Base-by-base conservation (phyloP, 2,888 invertebrate genomes). In the Cerastis rubricosa region DNA sequence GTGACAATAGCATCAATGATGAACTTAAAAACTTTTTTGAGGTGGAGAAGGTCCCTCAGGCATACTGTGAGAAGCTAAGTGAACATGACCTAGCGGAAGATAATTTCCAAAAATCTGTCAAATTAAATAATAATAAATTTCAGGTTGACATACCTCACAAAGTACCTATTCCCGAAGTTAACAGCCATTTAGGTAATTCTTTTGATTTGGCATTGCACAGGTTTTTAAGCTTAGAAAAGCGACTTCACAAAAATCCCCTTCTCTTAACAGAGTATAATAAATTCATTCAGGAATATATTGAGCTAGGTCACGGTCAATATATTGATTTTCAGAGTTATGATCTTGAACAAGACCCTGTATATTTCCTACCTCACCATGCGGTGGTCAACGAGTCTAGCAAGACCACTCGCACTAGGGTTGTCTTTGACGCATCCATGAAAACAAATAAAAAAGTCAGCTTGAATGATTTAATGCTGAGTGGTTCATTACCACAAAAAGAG, bases 201-300 rank as follows among this genome's bases (percentile, higher is more conserved):
- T 54, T 54, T 54, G 51, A 54, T n/a, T 54, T 54, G 51, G 51
- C 51, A 54, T 22, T 54, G n/a, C 22, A 54, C n/a, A 54, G n/a
- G n/a, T n/a, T 54, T 54, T 54, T 54, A 54, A 54, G n/a, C 9
- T 54, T 54, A n/a, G 51, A 54, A 54, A 54, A n/a, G n/a, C 19
- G 54, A 4, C n/a, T 54, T 51, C 51, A 54, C 54, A 54, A 25
- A n/a, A 54, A 54, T 54, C 54, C n/a, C 12, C 54, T 54, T 25
- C n/a, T 54, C 25, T 54, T 54, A 9, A 54, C n/a, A 54, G 54
- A 54, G n/a, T 54, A n/a, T 54, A 11, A n/a, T 4, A 54, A 25
- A 54, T 54, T 54, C n/a, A 54, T 54, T n/a, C n/a, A 54, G n/a
- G 54, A 54, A 54, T 54, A 54, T 54, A n/a, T 54, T n/a, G n/a